Base-by-base conservation (phyloP, 2,888 invertebrate genomes). In the Ochropacha duplaris region DNA sequence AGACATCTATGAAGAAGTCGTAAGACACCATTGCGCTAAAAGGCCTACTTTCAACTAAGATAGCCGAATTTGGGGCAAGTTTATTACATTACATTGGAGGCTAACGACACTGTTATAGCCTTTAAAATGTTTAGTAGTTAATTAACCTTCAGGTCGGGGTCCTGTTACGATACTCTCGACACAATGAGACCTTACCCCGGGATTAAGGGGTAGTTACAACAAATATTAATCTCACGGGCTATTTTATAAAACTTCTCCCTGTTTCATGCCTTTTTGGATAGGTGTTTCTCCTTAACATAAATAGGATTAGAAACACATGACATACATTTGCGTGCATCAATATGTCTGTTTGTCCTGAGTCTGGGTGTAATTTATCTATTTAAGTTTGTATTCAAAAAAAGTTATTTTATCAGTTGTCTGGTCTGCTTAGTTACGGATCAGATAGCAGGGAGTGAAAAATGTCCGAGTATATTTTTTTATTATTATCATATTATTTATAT, bases 101-200 rank as follows among this genome's bases (percentile, higher is more conserved):
- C 9, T 44, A 19, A 44, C 44, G 44, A 19, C 44, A 44, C 19
- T 19, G 6, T 44, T n/a, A 19, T 1, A 44, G 19, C 44, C 19
- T 44, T 49, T 49, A 54, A 54, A 44, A 55, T 49, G 54, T 55
- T 54, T 57, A 60, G 22, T 24, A 52, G 52, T 56, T 57, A 51
- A 49, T 56, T 60, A 57, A 60, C 54, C 59, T 59, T 36, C 36
- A 49, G 49, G 36, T 28, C 16, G 50, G 59, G 34, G 51, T 57
- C 51, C 24, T 52, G 19, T 49, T 49, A 49, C 57, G 28, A 52
- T 16, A 34, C 34, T 28, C 39, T 36, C 36, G 36, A n/a, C 5
- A 6, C 31, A 12, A 31, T n/a, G n/a, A n/a, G n/a, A 36, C 36
- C 0, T 12, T 14, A n/a, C n/a, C n/a, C 36, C 5, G 6, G 36